Evolutionary conservation across 2,113 vertebrate genomes (phyloP).

Genomic region (Alectura lathami): DNA sequence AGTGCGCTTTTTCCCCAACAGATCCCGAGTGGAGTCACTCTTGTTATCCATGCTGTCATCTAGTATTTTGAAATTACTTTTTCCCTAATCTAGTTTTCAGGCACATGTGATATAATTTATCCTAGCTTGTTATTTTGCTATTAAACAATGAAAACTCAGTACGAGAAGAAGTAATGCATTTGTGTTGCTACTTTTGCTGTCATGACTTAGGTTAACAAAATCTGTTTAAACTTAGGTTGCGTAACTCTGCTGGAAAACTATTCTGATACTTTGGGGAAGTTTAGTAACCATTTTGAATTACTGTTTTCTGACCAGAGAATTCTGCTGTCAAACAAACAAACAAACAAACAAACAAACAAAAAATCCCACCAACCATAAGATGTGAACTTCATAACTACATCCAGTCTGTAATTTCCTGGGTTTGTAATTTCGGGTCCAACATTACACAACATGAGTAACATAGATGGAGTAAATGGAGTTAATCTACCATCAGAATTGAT

Average conservation of each 20-base stretch:
- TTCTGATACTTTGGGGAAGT: neutral
- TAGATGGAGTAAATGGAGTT: neutral
- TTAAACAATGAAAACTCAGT: neutral
- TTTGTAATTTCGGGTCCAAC: neutral
- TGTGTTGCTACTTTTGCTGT: neutral
- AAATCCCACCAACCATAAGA: neutral
- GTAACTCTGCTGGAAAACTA: neutral
- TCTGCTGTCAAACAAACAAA: neutral
- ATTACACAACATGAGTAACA: neutral
- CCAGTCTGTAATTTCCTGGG: neutral
- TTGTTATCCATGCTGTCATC: neutral
- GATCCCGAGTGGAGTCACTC: neutral
- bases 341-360: neutral
- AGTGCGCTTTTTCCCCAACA: neutral
- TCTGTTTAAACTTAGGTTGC: neutral
- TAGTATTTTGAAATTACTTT: neutral
- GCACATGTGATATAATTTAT: neutral
- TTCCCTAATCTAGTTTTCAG: neutral
- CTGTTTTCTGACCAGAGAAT: neutral
- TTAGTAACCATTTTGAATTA: neutral
- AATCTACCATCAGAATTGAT: neutral
- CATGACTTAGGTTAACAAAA: neutral
- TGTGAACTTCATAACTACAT: neutral
- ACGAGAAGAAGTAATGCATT: neutral
- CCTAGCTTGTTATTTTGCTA: neutral